phyloP scores from a whole-genome alignment of 2,797 vertebrate species.

The Meda fulgida region DNA sequence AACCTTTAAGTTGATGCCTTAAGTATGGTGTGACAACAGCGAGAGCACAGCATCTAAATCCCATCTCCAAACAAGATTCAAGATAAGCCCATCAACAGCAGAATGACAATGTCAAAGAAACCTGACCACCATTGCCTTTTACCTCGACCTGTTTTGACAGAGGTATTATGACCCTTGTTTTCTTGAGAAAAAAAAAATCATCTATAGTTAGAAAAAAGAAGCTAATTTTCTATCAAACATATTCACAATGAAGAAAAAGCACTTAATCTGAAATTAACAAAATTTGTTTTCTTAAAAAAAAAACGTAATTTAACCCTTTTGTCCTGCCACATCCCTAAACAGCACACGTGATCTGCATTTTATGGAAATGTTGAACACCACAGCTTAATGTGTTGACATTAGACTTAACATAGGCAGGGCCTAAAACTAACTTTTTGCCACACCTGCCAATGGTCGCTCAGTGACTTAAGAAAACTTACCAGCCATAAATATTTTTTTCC shows the following conservation, averaged over 20 bases:
- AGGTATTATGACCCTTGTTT: not conserved
- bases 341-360: not conserved
- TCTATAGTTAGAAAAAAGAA: not conserved
- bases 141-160: not conserved
- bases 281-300: too few relatives aligned
- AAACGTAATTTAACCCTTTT: not conserved
- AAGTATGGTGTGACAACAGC: conserved; percentile 13
- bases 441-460: not conserved
- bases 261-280: not conserved
- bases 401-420: not conserved
- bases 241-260: not conserved
- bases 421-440: not conserved
- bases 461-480: too few relatives aligned
- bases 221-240: not conserved
- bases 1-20: not conserved
- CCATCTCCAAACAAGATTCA: conserved; percentile 25
- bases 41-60: not conserved
- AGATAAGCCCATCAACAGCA: conserved; percentile 9
- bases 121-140: not conserved
- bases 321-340: not conserved
- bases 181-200: not conserved
- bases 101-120: conserved; percentile 4
- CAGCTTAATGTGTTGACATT: conserved; percentile 14
- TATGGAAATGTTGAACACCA: not conserved
- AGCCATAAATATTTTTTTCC: too few relatives aligned